These are phyloP conservation scores for Beroe forskalii DNA, from an alignment of 37 sponge, comb jelly and placozoan genomes.

Conservation along the genomic window DNA sequence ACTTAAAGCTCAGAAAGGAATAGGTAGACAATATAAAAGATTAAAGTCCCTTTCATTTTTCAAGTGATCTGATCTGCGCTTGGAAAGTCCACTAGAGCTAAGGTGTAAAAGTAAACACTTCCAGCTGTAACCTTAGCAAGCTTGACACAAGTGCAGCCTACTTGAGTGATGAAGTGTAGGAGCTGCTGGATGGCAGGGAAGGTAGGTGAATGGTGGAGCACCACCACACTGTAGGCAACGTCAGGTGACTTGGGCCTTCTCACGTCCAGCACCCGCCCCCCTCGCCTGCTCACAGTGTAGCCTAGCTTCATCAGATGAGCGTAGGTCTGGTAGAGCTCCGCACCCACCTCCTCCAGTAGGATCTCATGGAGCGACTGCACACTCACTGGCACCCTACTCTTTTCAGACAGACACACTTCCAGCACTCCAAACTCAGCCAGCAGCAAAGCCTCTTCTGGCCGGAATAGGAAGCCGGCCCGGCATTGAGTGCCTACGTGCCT, in stretches of 20 bases:
- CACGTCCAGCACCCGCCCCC: neutral
- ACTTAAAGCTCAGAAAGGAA: no score
- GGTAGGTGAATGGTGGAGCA: neutral
- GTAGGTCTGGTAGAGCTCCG: constrained; percentile 29
- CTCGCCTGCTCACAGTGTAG: neutral
- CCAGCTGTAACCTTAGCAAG: constrained; percentile 1
- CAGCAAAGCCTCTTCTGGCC: constrained; percentile 31
- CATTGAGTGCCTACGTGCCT: neutral
- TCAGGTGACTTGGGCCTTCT: neutral
- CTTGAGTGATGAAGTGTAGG: neutral
- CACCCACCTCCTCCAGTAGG: neutral
- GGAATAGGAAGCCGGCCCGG: neutral
- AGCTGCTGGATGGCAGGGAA: neutral
- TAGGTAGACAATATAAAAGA: no score
- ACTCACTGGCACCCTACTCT: neutral
- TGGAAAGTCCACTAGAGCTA: constrained; percentile 24
- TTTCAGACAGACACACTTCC: neutral
- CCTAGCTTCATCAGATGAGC: constrained; percentile 28
- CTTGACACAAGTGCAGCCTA: neutral
- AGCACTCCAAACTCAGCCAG: neutral
- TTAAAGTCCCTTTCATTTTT: no score
- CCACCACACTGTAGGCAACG: neutral
- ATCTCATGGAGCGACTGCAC: neutral
- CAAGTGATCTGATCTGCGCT: no score
- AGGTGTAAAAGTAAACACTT: neutral